A percentile compares a stretch with the other conserved stretches of the same genome.
phyloP scores from a whole-genome alignment of 2,797 vertebrate genomes.

The Microchirus variegatus region DNA sequence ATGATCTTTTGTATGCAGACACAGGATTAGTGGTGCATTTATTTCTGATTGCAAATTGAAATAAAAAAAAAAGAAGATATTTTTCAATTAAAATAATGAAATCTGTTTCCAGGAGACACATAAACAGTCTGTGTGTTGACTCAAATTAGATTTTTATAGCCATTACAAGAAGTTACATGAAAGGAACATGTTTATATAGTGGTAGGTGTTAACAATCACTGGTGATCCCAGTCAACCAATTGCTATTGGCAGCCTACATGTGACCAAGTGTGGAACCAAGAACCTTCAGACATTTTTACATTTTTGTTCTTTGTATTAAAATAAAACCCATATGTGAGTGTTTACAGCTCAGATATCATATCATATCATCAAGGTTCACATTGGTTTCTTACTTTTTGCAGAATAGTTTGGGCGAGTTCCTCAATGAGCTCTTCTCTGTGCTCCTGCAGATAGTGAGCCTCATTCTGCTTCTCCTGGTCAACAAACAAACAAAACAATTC shows the following conservation, averaged over 20 bases:
- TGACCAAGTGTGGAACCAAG: too few relatives aligned
- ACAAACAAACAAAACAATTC: slow-evolving; percentile 18
- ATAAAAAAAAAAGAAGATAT: neutral
- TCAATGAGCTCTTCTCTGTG: slow-evolving; percentile 92
- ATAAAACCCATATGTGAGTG: slow-evolving; percentile 1
- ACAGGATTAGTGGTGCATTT: slow-evolving; percentile 4
- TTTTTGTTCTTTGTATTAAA: neutral
- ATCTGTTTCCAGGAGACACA: too few relatives aligned
- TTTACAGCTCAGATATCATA: neutral
- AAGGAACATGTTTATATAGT: too few relatives aligned
- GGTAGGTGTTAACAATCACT: too few relatives aligned
- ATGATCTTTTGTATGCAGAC: slow-evolving; percentile 83
- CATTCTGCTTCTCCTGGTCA: slow-evolving; percentile 89
- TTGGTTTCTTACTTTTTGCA: slow-evolving; percentile 86
- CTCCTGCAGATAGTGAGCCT: slow-evolving; percentile 89
- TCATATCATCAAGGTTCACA: neutral
- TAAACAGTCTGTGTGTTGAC: too few relatives aligned
- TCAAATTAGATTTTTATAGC: too few relatives aligned
- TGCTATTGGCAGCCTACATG: too few relatives aligned
- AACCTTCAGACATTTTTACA: too few relatives aligned
- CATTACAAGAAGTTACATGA: too few relatives aligned
- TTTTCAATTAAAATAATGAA: too few relatives aligned
- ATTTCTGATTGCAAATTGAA: too few relatives aligned
- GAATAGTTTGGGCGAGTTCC: slow-evolving; percentile 91
- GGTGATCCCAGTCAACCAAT: too few relatives aligned